Evolutionary conservation across 2,113 vertebrate species (phyloP).

Genomic region (Ploceus nigricollis): DNA sequence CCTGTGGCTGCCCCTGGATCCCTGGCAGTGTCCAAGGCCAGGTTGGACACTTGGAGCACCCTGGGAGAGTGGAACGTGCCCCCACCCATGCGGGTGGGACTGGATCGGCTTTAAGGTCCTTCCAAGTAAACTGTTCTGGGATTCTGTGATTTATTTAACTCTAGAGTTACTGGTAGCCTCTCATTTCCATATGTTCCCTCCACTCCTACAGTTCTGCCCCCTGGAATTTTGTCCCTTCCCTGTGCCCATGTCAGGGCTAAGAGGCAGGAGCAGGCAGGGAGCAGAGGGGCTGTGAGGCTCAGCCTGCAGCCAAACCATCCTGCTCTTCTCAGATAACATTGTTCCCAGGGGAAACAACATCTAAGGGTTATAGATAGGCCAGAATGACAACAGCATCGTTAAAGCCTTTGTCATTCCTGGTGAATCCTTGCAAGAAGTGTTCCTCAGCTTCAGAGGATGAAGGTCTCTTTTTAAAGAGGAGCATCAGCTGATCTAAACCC

Average conservation of each 20-base stretch:
- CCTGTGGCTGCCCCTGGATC: not conserved
- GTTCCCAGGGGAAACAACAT: not conserved
- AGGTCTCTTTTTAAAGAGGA: not conserved
- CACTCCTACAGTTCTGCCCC: not conserved
- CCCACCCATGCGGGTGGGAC: too few relatives aligned
- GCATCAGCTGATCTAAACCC: not conserved
- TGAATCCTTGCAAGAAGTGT: not conserved
- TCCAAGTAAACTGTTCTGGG: not conserved
- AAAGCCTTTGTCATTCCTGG: not conserved
- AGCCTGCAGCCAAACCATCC: not conserved
- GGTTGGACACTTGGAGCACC: accelerated
- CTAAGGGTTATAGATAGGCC: not conserved
- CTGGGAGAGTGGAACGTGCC: not conserved
- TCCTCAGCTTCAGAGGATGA: not conserved
- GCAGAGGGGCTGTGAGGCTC: not conserved
- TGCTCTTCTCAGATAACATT: not conserved
- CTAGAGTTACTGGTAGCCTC: not conserved
- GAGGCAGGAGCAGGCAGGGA: not conserved
- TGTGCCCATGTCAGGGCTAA: accelerated
- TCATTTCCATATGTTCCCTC: accelerated
- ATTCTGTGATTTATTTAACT: not conserved
- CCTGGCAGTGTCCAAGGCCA: not conserved
- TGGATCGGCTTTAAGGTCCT: not conserved
- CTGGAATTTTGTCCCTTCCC: not conserved
- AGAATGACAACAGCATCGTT: not conserved